Base-by-base conservation (phyloP, 2,888 invertebrate genomes). In the Spisula subtruncata region DNA sequence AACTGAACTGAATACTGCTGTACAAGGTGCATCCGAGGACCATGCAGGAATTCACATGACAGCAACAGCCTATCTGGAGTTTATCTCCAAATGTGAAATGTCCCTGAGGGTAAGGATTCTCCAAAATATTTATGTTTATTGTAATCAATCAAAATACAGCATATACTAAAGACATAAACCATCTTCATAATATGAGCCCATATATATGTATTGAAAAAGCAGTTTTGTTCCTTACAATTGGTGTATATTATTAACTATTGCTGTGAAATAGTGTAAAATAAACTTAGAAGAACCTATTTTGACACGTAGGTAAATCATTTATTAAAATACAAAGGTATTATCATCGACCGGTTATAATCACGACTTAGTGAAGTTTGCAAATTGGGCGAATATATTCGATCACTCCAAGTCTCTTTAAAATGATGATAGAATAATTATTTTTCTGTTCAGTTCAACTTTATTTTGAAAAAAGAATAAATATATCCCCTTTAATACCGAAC, bases 1-100 rank as follows among this genome's bases (percentile, higher is more conserved):
- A 94, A 98, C 98, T 83, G 95, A 95, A 48, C 97, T 97, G 25
- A 97, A 97, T 66, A 98, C 98, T 35, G 97, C 98, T 8, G 97
- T 98, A 85, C 97, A 97, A 86, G 97, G 98, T 88, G 97, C 98
- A 0, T 98, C 98, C 0, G 94, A 95, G 41, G 96, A 97, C 86
- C 95, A 95, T 71, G 96, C 97, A 35, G 95, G 95, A 75, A 93
- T 97, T n/a, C 94, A 96, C 83, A 94, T 97, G 86, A 94, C 94
- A 1, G 97, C 97, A 32, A 95, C 92, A 51, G 97, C 95, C 5
- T 95, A 96, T 81, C 93, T 97, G 32, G 96, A 97, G 83, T 97
- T 96, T 18, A 80, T 97, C 41, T 95, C 97, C 10, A 94, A 95
- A 51, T 97, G 97, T 94, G 97, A 97, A 90, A 93, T 97, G 89